These are phyloP conservation scores for Gymnocheta viridis DNA, from an alignment of 2,888 invertebrate genomes.

Conservation along the genomic window DNA sequence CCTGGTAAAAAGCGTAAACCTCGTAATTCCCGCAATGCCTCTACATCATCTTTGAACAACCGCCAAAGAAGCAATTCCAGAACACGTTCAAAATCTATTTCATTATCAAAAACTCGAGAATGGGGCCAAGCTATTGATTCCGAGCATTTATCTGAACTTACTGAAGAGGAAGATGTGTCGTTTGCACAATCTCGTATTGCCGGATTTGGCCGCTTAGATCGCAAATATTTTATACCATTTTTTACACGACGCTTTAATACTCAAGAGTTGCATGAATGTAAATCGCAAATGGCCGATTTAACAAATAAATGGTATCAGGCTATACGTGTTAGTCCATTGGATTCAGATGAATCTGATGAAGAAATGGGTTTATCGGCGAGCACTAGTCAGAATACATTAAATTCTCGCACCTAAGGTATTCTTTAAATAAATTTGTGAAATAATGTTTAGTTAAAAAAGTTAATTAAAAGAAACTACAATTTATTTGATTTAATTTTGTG, in stretches of 20 bases:
- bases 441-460: neutral
- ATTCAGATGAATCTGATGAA: constrained; percentile 89
- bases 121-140: constrained; percentile 98
- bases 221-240: constrained; percentile 97
- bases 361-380: constrained; percentile 79
- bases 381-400: constrained; percentile 75
- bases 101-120: constrained; percentile 98
- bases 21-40: constrained; percentile 74
- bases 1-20: constrained; percentile 80
- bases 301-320: constrained; percentile 99
- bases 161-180: constrained; percentile 94
- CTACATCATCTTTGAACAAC: constrained; percentile 73
- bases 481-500: neutral
- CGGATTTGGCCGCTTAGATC: constrained; percentile 95
- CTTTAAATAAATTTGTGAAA: neutral
- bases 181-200: constrained; percentile 90
- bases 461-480: neutral
- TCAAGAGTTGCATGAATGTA: constrained; percentile 97
- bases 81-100: constrained; percentile 90
- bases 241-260: constrained; percentile 97
- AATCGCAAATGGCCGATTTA: constrained; percentile 97
- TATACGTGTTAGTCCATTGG: constrained; percentile 93
- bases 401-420: constrained; percentile 53
- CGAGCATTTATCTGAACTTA: constrained; percentile 95
- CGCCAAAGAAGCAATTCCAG: constrained; percentile 83